Evolutionary conservation across 1,140 invertebrate genomes (phyloP), one percentile per base, ranked within the genome.

Genomic region (Eciton burchellii): DNA sequence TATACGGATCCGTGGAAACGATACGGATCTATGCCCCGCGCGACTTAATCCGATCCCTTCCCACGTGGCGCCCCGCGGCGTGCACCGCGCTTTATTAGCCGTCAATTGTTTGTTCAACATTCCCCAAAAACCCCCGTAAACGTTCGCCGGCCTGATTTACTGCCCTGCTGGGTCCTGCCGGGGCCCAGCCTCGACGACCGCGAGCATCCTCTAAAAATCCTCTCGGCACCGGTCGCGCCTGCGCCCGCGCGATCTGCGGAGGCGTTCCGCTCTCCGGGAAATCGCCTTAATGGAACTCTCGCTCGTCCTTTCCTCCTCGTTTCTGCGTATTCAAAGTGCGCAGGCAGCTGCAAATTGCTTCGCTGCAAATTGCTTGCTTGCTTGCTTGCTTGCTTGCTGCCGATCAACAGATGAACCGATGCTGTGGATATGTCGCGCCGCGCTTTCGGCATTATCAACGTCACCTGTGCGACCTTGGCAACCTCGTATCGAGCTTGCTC

Each of bases 61-160:
- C 91, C 92, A 93, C 91, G 90, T 92, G 92, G 91, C 90, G 87
- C 88, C 92, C 92, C 88, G 92, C 81, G 66, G 92, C 82, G 92
- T 91, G 85, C 89, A 91, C 86, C 91, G 85, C 89, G 90, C 92
- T 94, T 94, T 93, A 94, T 93, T 94, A 93, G 91, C 92, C 92
- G 91, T 93, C 93, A 93, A 94, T 94, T 93, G 93, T 94, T 94
- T 94, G 93, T 94, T 92, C 92, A 93, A 93, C 92, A 93, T 94
- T 93, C 92, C 91, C 91, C 84, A 91, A 93, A 93, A 94, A 93
- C 86, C 90, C 89, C 92, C 92, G 92, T 93, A 94, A 94, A 94
- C 84, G 93, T 93, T 92, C 83, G 65, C 66, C 84, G 74, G 76
- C 56, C 89, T 92, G 93, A 94, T 94, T 94, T 94, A 94, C 92